Base-by-base conservation (phyloP, 2,113 vertebrate genomes). In the Bucco capensis region DNA sequence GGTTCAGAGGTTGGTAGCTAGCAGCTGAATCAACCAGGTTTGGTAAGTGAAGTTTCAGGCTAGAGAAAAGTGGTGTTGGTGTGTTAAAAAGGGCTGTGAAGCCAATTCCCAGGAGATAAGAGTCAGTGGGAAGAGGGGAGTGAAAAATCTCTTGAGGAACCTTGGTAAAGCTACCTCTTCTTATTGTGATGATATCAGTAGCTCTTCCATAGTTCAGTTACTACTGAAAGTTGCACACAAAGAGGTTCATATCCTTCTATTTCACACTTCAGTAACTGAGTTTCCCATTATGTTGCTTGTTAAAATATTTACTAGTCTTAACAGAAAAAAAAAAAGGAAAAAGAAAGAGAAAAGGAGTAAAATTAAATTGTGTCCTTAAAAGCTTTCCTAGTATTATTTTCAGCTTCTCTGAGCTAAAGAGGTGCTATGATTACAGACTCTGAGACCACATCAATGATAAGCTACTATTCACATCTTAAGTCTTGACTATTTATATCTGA, bases 251-350 rank as follows among this genome's bases (percentile, higher is more conserved):
- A 44, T 74, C 38, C 38, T 74, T 62, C 69, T 69, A 40, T 89
- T 93, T 95, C 86, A 83, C 64, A 64, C 60, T 78, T 88, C 69
- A 74, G 10, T 62, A 74, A 40, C 6, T 60, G 64, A 66, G 22
- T 71, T 92, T 90, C 44, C 60, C 16, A 71, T 74, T 66, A 58
- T 64, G 8, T 38, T 64, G 6, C 27, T 56, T 86, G 56, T 47
- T 95, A 71, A 88, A 94, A 81, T 90, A 93, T 92, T 93, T 92
- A 80, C 38, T 62, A 38, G 57, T 38, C 31, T 76, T 79, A 53
- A 12, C 9, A 60, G 10, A 6, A 25, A 46, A 77, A 71, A 57
- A 46, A 18, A 6, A 4, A 11, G 2, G 3, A 15, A 0, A 11
- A 30, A 11, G 35, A 5, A 9, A 25, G 46, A 6, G 3, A 44